These are phyloP conservation scores for Hypolimnas misippus DNA, from an alignment of 2,888 invertebrate species.

Conservation along the genomic window DNA sequence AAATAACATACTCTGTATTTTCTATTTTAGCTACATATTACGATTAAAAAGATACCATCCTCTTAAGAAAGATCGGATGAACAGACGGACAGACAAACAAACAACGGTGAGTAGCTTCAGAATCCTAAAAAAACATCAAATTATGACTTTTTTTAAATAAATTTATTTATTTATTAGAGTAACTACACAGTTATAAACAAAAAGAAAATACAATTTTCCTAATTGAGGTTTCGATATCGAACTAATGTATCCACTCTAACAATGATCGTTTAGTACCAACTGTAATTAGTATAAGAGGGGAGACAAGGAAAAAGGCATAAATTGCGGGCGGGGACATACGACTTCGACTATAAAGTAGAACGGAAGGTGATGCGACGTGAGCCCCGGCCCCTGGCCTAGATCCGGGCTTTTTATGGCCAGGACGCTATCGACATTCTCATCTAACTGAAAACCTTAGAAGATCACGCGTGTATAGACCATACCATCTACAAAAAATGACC, in stretches of 20 bases:
- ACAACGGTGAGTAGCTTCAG: too few species aligned
- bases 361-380: constrained; percentile 70
- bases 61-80: too few species aligned
- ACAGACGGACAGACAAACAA: too few species aligned
- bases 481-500: constrained; percentile 27
- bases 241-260: constrained; percentile 29
- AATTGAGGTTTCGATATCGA: constrained; percentile 19
- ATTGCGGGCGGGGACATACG: constrained; percentile 68
- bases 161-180: too few species aligned
- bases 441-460: constrained; percentile 73
- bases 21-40: too few species aligned
- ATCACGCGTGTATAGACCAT: constrained; percentile 56
- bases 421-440: constrained; percentile 76
- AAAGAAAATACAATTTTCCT: constrained; percentile 7
- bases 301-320: constrained; percentile 61
- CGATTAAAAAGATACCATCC: too few species aligned
- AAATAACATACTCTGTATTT: too few species aligned
- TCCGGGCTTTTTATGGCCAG: constrained; percentile 77
- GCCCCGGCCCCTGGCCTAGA: constrained; percentile 66
- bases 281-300: constrained; percentile 59
- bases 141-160: too few species aligned
- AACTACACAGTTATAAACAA: background rate
- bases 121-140: too few species aligned
- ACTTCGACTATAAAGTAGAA: constrained; percentile 69
- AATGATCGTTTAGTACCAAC: constrained; percentile 34